phyloP scores from a whole-genome alignment of 2,113 vertebrate genomes.

The Athene noctua region DNA sequence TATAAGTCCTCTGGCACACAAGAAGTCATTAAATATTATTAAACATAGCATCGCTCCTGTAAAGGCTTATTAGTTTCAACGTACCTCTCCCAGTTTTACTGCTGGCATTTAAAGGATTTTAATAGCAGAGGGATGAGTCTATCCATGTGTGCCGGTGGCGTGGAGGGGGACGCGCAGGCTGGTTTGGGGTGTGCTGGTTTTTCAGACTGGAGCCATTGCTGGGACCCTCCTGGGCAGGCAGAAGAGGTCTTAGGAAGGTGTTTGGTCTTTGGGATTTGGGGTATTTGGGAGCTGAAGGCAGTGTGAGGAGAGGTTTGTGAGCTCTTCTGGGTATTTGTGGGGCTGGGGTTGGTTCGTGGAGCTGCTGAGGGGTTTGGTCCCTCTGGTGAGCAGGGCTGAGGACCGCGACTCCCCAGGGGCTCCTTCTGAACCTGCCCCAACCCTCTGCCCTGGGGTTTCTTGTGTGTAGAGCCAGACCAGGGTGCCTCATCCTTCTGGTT shows the following conservation, averaged over 20 bases:
- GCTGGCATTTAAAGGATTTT: background rate
- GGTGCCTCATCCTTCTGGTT: background rate
- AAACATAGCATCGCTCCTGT: constrained; percentile 31
- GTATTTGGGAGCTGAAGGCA: background rate
- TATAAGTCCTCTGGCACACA: constrained; percentile 32
- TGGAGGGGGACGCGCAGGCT: accelerated
- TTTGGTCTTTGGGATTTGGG: background rate
- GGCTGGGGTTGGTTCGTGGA: accelerated
- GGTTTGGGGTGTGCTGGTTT: background rate
- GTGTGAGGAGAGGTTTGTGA: background rate
- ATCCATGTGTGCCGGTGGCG: accelerated
- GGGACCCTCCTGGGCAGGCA: background rate
- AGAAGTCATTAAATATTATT: constrained; percentile 59
- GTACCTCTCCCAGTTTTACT: constrained; percentile 32
- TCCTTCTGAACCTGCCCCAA: background rate
- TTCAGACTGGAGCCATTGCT: background rate
- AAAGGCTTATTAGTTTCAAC: constrained; percentile 37
- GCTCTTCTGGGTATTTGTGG: background rate
- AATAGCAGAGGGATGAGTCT: background rate
- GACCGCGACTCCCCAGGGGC: background rate
- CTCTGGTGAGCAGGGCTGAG: background rate
- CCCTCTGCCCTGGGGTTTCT: background rate
- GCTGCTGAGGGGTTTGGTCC: background rate
- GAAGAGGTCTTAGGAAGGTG: background rate
- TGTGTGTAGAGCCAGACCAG: background rate